Conservation (phyloP, 2,113 vertebrate species). For the Tringa solitaria region DNA sequence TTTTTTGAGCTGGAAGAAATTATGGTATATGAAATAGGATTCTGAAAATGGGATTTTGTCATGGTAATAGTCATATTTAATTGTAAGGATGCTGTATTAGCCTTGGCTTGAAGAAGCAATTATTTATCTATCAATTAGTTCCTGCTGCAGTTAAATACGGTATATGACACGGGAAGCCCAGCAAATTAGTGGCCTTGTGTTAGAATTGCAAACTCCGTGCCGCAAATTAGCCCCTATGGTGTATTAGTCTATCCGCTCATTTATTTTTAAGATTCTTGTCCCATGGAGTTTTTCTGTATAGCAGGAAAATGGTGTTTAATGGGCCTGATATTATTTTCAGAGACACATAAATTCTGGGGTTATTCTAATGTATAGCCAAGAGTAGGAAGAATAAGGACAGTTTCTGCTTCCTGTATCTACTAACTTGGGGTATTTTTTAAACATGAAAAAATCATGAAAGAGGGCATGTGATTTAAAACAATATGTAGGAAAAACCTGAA, state of each 20-base stretch:
- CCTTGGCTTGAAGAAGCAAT: neutral
- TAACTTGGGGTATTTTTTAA: neutral
- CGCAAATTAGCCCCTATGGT: neutral
- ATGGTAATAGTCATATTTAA: neutral
- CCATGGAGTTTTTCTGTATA: neutral
- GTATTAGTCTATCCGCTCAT: neutral
- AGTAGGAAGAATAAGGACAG: neutral
- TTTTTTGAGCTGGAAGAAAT: neutral
- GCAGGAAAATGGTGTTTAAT: neutral
- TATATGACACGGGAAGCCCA: neutral
- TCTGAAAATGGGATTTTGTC: neutral
- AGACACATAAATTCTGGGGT: neutral
- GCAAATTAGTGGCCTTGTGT: neutral
- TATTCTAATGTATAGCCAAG: neutral
- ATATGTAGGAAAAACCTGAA: neutral
- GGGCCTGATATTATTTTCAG: neutral
- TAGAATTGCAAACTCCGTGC: neutral
- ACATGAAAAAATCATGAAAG: neutral
- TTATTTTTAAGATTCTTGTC: conserved; percentile 35
- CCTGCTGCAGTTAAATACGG: neutral
- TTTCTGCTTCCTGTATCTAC: neutral
- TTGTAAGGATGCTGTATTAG: neutral
- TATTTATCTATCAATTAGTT: neutral
- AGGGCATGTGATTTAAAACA: neutral
- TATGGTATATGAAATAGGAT: neutral